These are phyloP conservation scores for Lamprologus ornatipinnis DNA, from an alignment of 2,113 vertebrate species.

Conservation along the genomic window DNA sequence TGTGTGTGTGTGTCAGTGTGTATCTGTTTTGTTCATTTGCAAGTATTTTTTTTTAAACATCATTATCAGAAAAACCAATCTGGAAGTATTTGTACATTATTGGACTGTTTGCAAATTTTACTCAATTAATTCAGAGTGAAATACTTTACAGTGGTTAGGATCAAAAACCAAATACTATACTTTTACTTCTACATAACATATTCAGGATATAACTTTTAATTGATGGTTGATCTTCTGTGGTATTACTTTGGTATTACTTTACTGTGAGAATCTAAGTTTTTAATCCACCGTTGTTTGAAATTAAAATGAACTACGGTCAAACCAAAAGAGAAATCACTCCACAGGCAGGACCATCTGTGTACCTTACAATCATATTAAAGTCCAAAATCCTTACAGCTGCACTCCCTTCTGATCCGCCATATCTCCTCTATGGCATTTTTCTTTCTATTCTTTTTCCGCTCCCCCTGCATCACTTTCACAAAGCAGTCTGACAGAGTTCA, in stretches of 20 bases:
- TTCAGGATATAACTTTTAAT: background rate
- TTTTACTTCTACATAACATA: background rate
- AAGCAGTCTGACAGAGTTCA: slow-evolving; percentile 70
- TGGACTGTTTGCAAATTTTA: background rate
- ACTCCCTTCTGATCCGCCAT: slow-evolving; percentile 46
- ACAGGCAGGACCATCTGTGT: slow-evolving; percentile 16
- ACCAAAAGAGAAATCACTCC: background rate
- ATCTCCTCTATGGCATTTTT: slow-evolving; percentile 34
- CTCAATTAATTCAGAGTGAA: background rate
- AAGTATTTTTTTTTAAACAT: background rate
- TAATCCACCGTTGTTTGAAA: background rate
- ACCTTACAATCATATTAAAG: slow-evolving; percentile 39
- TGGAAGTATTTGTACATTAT: background rate
- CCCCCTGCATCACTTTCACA: slow-evolving; percentile 29
- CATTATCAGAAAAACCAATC: background rate
- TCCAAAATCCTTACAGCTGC: slow-evolving; percentile 48
- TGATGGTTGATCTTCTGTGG: background rate
- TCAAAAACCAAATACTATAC: background rate
- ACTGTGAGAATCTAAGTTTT: background rate
- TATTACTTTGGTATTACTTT: background rate
- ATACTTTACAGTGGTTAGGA: background rate
- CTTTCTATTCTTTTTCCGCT: slow-evolving; percentile 39
- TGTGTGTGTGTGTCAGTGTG: background rate
- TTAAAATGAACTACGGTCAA: background rate
- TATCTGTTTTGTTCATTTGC: background rate